These are phyloP conservation scores for Brachyopa scutellaris DNA, from an alignment of 2,888 invertebrate species.

Conservation along the genomic window DNA sequence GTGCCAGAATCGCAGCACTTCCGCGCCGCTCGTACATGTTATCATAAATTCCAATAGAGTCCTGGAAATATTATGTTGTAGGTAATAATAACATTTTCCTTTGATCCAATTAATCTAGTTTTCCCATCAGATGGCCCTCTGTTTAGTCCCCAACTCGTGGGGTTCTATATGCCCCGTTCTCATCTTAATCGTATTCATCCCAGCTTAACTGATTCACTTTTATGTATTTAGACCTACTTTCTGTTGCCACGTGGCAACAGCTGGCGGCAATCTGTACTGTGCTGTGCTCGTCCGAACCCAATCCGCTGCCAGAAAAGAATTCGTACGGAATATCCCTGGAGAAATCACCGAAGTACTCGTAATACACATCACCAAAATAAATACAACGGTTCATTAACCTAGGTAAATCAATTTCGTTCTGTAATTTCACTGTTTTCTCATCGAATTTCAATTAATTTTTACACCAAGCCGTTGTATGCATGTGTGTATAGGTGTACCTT, in stretches of 20 bases:
- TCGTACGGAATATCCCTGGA: constrained; percentile 16
- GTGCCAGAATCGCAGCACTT: not conserved
- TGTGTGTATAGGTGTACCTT: no score
- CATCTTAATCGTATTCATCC: not conserved
- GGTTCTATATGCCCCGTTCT: not conserved
- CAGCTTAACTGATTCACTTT: not conserved
- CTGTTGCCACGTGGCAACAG: constrained; percentile 25
- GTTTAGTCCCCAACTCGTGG: not conserved
- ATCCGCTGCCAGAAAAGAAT: constrained; percentile 1
- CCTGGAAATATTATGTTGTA: constrained; percentile 7
- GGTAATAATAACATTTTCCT: constrained; percentile 16
- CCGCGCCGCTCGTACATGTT: not conserved
- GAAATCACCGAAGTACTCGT: constrained; percentile 47
- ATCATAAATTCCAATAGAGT: constrained; percentile 6
- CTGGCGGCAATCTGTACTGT: not conserved
- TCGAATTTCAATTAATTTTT: constrained; percentile 59
- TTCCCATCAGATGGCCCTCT: not conserved
- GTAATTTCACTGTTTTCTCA: constrained; percentile 23
- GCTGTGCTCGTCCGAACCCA: not conserved
- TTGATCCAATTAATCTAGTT: constrained; percentile 30
- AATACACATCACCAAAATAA: constrained; percentile 21
- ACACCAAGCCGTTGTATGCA: not conserved
- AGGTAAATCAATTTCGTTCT: constrained; percentile 43
- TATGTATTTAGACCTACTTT: constrained; percentile 1
- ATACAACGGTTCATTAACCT: constrained; percentile 51